Evolutionary conservation across 64 coral and sea anemone genomes (phyloP).

Genomic region (Astreopora myriophthalma): DNA sequence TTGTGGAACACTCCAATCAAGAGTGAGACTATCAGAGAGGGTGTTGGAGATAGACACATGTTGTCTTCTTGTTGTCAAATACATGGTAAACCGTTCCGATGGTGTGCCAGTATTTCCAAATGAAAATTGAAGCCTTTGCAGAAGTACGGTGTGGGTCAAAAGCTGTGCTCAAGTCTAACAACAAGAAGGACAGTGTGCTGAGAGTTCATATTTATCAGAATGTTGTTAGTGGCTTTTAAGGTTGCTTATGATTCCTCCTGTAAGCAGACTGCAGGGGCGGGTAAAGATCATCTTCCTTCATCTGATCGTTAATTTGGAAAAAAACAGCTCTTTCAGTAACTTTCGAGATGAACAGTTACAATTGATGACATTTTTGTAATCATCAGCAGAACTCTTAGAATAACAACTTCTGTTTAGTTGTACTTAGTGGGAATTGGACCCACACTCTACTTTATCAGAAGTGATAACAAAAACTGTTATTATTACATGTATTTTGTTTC

Average conservation of each 20-base stretch:
- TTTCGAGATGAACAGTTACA: no score
- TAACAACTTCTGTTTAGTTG: no score
- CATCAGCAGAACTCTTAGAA: no score
- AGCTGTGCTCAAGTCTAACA: background rate
- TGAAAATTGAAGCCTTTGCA: background rate
- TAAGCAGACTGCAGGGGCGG: background rate
- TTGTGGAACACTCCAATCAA: background rate
- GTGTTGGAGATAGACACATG: background rate
- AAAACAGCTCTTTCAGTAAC: no score
- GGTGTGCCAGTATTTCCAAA: background rate
- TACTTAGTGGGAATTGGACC: no score
- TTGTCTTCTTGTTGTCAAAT: background rate
- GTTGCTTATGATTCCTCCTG: background rate
- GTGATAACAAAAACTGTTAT: no score
- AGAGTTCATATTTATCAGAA: conserved; percentile 19
- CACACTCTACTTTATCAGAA: no score
- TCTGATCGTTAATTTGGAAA: no score
- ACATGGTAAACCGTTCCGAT: background rate
- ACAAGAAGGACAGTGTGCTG: background rate
- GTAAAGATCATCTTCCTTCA: background rate
- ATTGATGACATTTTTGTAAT: no score
- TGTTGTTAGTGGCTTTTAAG: background rate
- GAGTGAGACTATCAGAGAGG: background rate
- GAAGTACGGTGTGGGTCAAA: background rate
- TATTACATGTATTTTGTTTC: no score